A percentile compares a stretch with the other conserved stretches of the same genome.
Evolutionary conservation across 1,140 invertebrate genomes (phyloP).

Genomic region (Drosophila fuyamai): DNA sequence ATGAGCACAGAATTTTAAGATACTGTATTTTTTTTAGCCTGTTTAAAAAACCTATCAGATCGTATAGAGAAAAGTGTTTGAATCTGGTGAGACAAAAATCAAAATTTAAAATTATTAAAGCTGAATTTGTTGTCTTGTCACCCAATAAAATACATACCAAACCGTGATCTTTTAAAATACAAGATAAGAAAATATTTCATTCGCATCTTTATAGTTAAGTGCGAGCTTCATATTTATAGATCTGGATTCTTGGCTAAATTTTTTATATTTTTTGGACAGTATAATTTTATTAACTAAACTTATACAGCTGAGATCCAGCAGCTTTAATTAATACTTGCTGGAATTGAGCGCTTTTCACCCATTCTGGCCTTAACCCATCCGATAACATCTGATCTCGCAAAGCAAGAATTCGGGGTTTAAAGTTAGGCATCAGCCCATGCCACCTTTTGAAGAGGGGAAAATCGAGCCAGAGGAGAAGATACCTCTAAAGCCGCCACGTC

Average conservation of each 20-base stretch:
- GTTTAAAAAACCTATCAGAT: conserved; percentile 6
- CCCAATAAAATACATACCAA: background rate
- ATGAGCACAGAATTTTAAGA: conserved; percentile 6
- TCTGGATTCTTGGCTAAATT: background rate
- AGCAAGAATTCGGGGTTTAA: background rate
- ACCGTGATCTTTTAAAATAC: conserved; percentile 3
- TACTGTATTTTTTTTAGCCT: background rate
- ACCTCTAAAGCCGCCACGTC: conserved; percentile 61
- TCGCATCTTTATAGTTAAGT: too few species aligned
- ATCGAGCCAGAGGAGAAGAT: conserved; percentile 30
- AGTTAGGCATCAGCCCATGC: conserved; percentile 51
- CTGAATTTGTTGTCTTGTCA: background rate
- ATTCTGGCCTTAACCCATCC: too few species aligned
- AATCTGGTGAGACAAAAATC: background rate
- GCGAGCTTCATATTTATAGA: background rate
- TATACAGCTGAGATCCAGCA: background rate
- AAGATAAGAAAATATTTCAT: too few species aligned
- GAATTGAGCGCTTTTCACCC: too few species aligned
- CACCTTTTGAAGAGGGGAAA: conserved; percentile 44
- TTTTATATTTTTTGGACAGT: background rate
- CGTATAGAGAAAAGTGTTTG: background rate
- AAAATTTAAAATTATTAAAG: conserved; percentile 5
- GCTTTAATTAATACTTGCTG: background rate
- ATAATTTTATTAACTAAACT: too few species aligned
- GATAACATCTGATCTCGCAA: background rate